A percentile compares a stretch with the other conserved stretches of the same genome.
phyloP scores from a whole-genome alignment of 2,113 vertebrate species.

The Oxyura jamaicensis region DNA sequence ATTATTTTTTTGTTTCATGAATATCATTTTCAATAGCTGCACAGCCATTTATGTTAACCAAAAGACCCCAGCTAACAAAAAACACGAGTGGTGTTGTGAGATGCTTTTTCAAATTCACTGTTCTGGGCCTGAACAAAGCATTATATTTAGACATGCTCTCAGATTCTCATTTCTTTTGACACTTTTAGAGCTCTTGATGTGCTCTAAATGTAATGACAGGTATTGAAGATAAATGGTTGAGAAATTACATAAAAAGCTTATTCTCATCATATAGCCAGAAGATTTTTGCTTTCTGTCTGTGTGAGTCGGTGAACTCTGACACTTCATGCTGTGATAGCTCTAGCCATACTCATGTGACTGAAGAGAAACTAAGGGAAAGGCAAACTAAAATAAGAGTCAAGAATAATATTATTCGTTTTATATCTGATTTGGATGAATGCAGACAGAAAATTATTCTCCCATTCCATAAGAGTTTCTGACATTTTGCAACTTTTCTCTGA shows the following conservation, averaged over 20 bases:
- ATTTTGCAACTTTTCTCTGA: neutral
- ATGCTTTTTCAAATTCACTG: neutral
- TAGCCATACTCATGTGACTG: neutral
- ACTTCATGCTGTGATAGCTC: neutral
- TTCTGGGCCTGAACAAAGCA: neutral
- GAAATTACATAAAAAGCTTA: neutral
- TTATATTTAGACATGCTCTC: neutral
- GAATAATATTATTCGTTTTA: neutral
- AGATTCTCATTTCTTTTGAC: neutral
- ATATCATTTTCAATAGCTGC: slow-evolving; percentile 31
- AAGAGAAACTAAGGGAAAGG: neutral
- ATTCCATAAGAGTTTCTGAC: neutral
- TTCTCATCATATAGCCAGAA: neutral
- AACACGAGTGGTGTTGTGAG: neutral
- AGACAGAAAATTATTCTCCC: neutral
- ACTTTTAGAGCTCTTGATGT: neutral
- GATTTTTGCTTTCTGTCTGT: neutral
- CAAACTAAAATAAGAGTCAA: neutral
- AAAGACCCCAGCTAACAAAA: slow-evolving; percentile 9
- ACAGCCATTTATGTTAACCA: neutral
- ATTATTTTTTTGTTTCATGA: slow-evolving; percentile 38
- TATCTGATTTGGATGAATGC: neutral
- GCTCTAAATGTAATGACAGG: neutral
- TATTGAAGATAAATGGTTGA: neutral
- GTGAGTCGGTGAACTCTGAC: neutral